Evolutionary conservation across 2,888 invertebrate genomes (phyloP).

Genomic region (Branchipolynoe longqiensis): DNA sequence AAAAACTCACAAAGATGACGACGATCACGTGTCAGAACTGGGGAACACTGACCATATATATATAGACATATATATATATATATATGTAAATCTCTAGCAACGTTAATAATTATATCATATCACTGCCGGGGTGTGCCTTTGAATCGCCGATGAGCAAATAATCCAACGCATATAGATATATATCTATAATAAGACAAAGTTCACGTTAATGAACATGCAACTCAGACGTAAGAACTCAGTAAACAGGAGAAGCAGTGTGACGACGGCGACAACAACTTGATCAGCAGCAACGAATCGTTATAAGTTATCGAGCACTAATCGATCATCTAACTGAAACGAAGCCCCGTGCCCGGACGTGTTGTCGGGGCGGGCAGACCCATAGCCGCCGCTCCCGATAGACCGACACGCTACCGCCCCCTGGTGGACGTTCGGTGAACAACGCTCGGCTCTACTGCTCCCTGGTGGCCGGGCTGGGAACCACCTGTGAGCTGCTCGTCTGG

Average conservation of each 20-base stretch:
- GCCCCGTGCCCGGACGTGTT: too few species aligned
- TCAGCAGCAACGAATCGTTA: background rate
- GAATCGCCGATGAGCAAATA: too few species aligned
- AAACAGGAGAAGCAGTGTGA: conserved; percentile 32
- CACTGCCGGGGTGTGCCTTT: too few species aligned
- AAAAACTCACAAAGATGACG: too few species aligned
- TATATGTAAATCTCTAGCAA: background rate
- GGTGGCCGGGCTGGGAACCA: background rate
- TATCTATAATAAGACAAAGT: background rate
- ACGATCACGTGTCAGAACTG: too few species aligned
- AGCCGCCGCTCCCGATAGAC: too few species aligned
- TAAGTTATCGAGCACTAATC: background rate
- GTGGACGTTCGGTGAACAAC: background rate
- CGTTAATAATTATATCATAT: background rate
- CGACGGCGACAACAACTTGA: conserved; percentile 12
- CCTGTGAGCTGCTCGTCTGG: too few species aligned
- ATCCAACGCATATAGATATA: conserved; percentile 8
- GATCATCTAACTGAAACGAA: too few species aligned
- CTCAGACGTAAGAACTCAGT: conserved; percentile 10
- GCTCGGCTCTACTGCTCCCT: conserved; percentile 2
- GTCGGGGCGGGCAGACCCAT: too few species aligned
- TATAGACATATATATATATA: conserved; percentile 2
- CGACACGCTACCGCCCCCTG: background rate
- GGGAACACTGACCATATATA: too few species aligned
- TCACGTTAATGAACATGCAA: conserved; percentile 21